Evolutionary conservation across 2,888 invertebrate genomes (phyloP), one percentile per base, ranked within the genome.

Genomic region (Stenichneumon culpator): DNA sequence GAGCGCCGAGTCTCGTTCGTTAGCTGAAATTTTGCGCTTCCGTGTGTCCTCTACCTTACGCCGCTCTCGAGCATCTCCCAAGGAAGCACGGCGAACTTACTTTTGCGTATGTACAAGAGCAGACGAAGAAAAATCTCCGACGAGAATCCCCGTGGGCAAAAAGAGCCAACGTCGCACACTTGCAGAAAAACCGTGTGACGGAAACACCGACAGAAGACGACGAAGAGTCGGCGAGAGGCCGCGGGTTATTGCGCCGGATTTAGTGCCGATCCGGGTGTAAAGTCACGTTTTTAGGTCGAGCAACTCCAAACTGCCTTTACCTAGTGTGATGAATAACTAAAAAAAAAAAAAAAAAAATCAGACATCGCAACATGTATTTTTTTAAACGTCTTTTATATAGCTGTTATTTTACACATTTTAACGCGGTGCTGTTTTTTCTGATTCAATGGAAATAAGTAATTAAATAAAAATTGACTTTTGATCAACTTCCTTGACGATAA

Each of bases 1-100:
- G 85, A 83, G 68, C 80, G 79, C 57, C 82, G 85, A 80, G 85
- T 86, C 80, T 86, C 85, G 52, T 86, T 86, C 83, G 83, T 86
- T 80, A 78, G 28, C 60, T 86, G 28, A 86, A 78, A 77, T 47
- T 73, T 83, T 63, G 50, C 60, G 70, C 79, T 47, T 82, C 78
- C 72, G 75, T 60, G 22, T 57, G 50, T 60, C 22, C 28, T 67
- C 52, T 39, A 54, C 70, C 28, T 28, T 19, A 16, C 36, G 36
- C 39, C 60, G 32, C 39, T n/a, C 16, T 50, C 44, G 57, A 78
- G 57, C 50, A 36, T 68, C 72, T 65, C 39, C 11, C 50, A 72
- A 54, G 52, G 36, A 67, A 77, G 50, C 36, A n/a, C 65, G 52
- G 39, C 50, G 19, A 65, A 36, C 22, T 36, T 19, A 44, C 14